Evolutionary conservation across 2,888 invertebrate species (phyloP), one percentile per base, ranked within the genome.

Genomic region (Mamestra brassicae): DNA sequence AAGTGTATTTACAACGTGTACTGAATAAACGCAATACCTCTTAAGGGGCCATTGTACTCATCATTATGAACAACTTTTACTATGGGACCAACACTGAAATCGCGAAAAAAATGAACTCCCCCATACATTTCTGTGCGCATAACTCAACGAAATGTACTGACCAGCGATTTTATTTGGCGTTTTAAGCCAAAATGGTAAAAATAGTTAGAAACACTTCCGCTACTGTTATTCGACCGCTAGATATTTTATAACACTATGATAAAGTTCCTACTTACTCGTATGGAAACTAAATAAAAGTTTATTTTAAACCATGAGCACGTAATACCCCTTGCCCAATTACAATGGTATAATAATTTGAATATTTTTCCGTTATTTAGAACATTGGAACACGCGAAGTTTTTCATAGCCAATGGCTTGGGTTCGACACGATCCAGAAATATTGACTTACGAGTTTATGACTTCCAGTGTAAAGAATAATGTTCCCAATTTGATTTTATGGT

Each of bases 371-470:
- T 68, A 73, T 85, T 81, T 81, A 86, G 54, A 74, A 71, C 84
- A 71, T 69, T 69, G 50, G 42, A 58, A 64, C 84, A 85, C 84
- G 84, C 84, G 10, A 86, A 68, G 58, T 72, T 81, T 67, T 85
- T 73, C 71, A 57, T 57, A 67, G 6, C 50, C 38, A 26, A 11
- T 36, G 2, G 7, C 38, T 15, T 38, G 26, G 17, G 50, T 63
- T 74, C 57, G 38, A 61, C 42, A 64, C 26, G 58, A 57, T 63
- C 13, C 42, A 63, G 52, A n/a, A 68, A 45, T 64, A 63, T 61
- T 66, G 72, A 71, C 36, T 55, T 58, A 70, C 34, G 60, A 60
- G 26, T 71, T 76, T 76, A 80, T 10, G 81, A 72, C 62, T 26
- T 15, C 11, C 67, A 50, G 68, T 72, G 66, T 60, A 76, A 13